Conservation (phyloP, 2,888 invertebrate species). For the Chalcosyrphus nemorum region DNA sequence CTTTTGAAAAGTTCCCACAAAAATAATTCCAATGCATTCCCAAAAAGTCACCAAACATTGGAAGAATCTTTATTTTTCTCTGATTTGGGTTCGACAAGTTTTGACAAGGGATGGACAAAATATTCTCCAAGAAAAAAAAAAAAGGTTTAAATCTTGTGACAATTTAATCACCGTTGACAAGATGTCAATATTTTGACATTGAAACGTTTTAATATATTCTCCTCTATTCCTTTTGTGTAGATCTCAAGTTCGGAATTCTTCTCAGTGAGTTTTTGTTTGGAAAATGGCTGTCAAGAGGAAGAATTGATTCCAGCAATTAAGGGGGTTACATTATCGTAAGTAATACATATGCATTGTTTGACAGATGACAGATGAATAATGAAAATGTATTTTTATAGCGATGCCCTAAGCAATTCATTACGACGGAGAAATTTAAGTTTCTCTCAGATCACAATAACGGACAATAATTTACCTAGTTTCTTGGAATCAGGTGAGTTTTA, state of each 20-base stretch:
- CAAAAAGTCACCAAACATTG: background rate
- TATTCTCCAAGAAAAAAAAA: background rate
- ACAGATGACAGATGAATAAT: background rate
- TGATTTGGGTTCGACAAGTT: slow-evolving; percentile 31
- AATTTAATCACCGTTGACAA: slow-evolving; percentile 13
- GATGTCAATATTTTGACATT: slow-evolving; percentile 11
- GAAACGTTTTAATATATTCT: background rate
- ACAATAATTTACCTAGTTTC: slow-evolving; percentile 80
- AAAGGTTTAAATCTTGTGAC: slow-evolving; percentile 2
- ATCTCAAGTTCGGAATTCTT: slow-evolving; percentile 89
- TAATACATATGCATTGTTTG: slow-evolving; percentile 74
- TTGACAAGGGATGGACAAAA: slow-evolving; percentile 33
- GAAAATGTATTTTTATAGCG: slow-evolving; percentile 82
- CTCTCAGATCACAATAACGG: slow-evolving; percentile 81
- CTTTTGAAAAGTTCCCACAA: slow-evolving; percentile 3
- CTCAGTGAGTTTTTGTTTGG: slow-evolving; percentile 87
- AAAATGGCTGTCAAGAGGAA: slow-evolving; percentile 83
- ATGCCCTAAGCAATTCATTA: slow-evolving; percentile 85
- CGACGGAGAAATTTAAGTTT: slow-evolving; percentile 85
- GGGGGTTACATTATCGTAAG: slow-evolving; percentile 87
- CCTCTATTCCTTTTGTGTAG: slow-evolving; percentile 80
- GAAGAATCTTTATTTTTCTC: background rate
- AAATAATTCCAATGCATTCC: slow-evolving; percentile 4
- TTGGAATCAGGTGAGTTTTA: slow-evolving; percentile 78
- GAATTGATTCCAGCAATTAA: slow-evolving; percentile 87